These are phyloP conservation scores for Morus bassanus DNA, from an alignment of 2,797 vertebrate species.

Conservation along the genomic window DNA sequence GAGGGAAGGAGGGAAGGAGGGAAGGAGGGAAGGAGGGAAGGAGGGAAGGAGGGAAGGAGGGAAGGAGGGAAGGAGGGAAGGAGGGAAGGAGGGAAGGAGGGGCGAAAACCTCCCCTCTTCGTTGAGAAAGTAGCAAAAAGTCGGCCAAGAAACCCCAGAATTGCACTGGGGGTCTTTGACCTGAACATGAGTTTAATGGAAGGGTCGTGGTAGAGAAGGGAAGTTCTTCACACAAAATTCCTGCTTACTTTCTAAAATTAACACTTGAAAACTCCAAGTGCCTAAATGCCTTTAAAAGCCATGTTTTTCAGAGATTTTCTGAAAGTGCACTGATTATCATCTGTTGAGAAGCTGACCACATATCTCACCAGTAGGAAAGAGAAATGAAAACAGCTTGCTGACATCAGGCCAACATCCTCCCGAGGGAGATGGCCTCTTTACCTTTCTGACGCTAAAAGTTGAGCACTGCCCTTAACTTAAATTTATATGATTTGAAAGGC, in stretches of 20 bases:
- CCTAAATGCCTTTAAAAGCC: neutral
- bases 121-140: neutral
- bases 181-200: neutral
- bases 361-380: neutral
- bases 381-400: neutral
- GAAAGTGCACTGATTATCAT: neutral
- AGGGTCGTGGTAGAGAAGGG: neutral
- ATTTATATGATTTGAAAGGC: too few species aligned
- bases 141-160: neutral
- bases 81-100: rapidly evolving
- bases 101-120: rapidly evolving
- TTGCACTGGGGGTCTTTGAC: neutral
- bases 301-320: neutral
- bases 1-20: neutral
- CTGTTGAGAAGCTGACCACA: neutral
- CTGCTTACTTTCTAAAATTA: neutral
- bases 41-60: rapidly evolving
- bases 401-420: neutral
- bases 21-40: neutral
- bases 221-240: neutral
- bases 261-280: neutral
- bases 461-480: neutral
- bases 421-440: neutral
- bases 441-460: neutral
- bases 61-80: neutral